These are phyloP conservation scores for Sinohyriopsis cumingii DNA, from an alignment of 2,888 invertebrate genomes.

Conservation along the genomic window DNA sequence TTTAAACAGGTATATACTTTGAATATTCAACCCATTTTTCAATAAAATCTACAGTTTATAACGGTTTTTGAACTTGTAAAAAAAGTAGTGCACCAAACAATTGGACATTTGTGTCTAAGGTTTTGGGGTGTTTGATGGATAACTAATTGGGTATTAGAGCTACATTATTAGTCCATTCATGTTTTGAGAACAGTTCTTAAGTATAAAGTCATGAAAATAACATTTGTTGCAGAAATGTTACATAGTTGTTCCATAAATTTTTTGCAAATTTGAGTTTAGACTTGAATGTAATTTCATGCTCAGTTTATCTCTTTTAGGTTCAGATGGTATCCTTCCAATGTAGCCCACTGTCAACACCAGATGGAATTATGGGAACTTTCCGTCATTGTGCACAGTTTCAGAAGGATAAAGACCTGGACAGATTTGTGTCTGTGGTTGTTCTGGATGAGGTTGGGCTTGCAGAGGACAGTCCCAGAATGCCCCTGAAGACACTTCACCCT, in stretches of 20 bases:
- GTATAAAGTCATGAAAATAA: not conserved
- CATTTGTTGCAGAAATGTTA: too few species aligned
- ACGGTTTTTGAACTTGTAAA: too few species aligned
- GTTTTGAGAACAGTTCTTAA: not conserved
- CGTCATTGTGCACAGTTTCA: conserved; percentile 65
- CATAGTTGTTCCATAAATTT: too few species aligned
- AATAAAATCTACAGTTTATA: too few species aligned
- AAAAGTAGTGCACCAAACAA: too few species aligned
- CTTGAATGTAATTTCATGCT: not conserved
- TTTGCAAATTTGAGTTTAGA: too few species aligned
- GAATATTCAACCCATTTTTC: too few species aligned
- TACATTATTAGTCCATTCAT: too few species aligned
- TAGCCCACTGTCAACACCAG: conserved; percentile 65
- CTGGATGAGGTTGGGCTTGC: conserved; percentile 68
- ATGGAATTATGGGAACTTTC: conserved; percentile 65
- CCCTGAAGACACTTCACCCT: conserved; percentile 68
- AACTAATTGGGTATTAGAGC: too few species aligned
- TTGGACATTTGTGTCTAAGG: too few species aligned
- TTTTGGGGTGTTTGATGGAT: too few species aligned
- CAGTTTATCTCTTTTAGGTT: conserved; percentile 36
- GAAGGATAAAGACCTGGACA: conserved; percentile 56
- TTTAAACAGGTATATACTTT: conserved; percentile 57
- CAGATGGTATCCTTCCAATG: conserved; percentile 70
- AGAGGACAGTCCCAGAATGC: conserved; percentile 68
- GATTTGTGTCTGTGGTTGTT: conserved; percentile 66